Conservation (phyloP, 2,888 invertebrate genomes). For the Mylabris sibirica region DNA sequence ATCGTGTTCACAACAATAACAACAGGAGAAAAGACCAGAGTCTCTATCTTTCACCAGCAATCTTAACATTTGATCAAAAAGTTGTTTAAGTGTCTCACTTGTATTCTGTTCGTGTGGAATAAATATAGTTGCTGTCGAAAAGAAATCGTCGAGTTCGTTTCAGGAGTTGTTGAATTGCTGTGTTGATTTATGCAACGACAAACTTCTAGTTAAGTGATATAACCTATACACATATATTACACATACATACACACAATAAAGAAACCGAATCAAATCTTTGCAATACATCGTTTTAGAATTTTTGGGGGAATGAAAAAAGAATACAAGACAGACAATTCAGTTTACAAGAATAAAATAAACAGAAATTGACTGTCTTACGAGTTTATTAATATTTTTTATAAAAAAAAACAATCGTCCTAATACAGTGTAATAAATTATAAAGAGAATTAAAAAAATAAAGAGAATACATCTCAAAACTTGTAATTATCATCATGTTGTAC, state of each 20-base stretch:
- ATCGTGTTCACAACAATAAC: background rate
- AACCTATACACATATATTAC: too few relatives aligned
- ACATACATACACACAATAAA: slow-evolving; percentile 12
- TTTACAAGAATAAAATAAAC: background rate
- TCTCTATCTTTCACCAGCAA: slow-evolving; percentile 24
- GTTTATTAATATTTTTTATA: slow-evolving; percentile 42
- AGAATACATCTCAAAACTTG: slow-evolving; percentile 36
- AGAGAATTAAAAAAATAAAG: background rate
- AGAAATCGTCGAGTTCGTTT: slow-evolving; percentile 8
- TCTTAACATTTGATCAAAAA: slow-evolving; percentile 24
- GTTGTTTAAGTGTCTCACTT: slow-evolving; percentile 17
- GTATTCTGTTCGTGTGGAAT: slow-evolving; percentile 14
- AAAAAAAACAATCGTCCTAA: slow-evolving; percentile 20
- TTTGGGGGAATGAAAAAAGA: background rate
- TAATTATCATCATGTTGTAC: slow-evolving; percentile 49
- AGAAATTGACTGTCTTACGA: slow-evolving; percentile 15
- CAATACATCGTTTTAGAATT: slow-evolving; percentile 26
- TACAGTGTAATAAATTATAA: background rate
- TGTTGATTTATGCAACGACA: slow-evolving; percentile 30
- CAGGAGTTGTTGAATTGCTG: slow-evolving; percentile 12
- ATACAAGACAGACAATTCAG: background rate
- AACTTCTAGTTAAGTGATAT: slow-evolving; percentile 26
- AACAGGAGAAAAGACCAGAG: too few relatives aligned
- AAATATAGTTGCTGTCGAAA: slow-evolving; percentile 11
- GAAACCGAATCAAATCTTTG: slow-evolving; percentile 31